phyloP scores from a whole-genome alignment of 2,797 vertebrate genomes.

The Denticeps clupeoides region DNA sequence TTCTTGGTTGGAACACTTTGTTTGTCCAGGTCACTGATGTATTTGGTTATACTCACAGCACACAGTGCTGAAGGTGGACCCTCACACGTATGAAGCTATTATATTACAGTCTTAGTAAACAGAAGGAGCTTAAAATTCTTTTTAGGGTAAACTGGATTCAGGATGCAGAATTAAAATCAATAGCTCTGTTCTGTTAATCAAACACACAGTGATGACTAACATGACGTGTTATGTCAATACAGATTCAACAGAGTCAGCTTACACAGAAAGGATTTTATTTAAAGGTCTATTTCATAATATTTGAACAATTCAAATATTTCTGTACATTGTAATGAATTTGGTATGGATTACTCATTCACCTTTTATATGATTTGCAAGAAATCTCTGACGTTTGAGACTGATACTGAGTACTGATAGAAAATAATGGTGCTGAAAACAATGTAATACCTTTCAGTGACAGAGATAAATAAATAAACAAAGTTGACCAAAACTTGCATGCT shows the following conservation, averaged over 20 bases:
- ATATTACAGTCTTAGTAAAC: slow-evolving; percentile 34
- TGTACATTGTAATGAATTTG: too few species aligned
- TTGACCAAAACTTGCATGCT: too few species aligned
- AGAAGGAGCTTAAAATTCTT: slow-evolving; percentile 24
- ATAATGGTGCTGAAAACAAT: too few species aligned
- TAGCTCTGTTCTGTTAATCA: slow-evolving; percentile 12
- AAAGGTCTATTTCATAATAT: slow-evolving; percentile 18
- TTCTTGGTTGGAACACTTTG: slow-evolving; percentile 18
- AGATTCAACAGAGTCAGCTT: slow-evolving; percentile 2
- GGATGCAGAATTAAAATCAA: slow-evolving; percentile 35
- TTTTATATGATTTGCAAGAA: too few species aligned
- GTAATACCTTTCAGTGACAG: too few species aligned
- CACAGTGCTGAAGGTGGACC: slow-evolving; percentile 9
- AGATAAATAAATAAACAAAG: too few species aligned
- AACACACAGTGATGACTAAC: slow-evolving; percentile 30
- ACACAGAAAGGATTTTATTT: slow-evolving; percentile 7
- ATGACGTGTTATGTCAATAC: slow-evolving; percentile 12
- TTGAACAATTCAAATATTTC: too few species aligned
- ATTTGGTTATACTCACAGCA: slow-evolving; percentile 23
- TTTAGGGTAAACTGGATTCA: slow-evolving; percentile 33
- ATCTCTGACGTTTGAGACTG: too few species aligned
- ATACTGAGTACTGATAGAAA: too few species aligned
- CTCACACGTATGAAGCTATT: slow-evolving; percentile 20
- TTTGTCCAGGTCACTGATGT: slow-evolving; percentile 21
- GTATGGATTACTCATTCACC: too few species aligned